Evolutionary conservation across 2,113 vertebrate genomes (phyloP), one percentile per base, ranked within the genome.

Genomic region (Heterotilapia buettikoferi): DNA sequence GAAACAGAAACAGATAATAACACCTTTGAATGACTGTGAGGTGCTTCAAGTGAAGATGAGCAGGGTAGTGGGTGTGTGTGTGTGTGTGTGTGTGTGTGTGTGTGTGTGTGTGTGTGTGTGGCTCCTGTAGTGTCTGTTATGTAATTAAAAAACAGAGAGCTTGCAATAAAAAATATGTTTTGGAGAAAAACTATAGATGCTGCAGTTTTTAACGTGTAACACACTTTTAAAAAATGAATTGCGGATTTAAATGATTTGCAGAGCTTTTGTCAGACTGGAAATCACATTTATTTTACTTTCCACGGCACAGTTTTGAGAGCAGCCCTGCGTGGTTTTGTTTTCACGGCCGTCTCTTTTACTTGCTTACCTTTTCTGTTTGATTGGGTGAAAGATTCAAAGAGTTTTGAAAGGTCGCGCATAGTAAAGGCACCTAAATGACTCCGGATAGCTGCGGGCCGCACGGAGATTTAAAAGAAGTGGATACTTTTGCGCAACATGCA

Each of bases 91-190:
- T 1, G 52, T 2, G 50, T 2, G 50, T 9, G 47, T 2, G 52
- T 0, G 19, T 1, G 50, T 1, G 19, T 2, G 47, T 2, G 47
- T 19, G 57, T 6, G 59, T 11, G 18, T 21, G 59, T 18, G 11
- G 1, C 31, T 24, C 2, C 33, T n/a, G 13, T 71, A 24, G 38
- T 43, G n/a, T 71, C 1, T 43, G n/a, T 43, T 71, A 43, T 14
- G n/a, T 18, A 45, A 45, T 45, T 16, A 26, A 26, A 73, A 26
- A 73, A 45, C 68, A 26, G 21, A 24, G 66, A 24, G 38, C 8
- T 73, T 16, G 21, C 21, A 45, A 45, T 73, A 5, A 73, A 45
- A 45, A 71, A 14, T n/a, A 12, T 43, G 36, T 71, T 14, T 71
- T 40, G 12, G 63, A 68, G 63, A 38, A 43, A 71, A 43, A 21